Percentiles rank a stretch among this genome's conserved stretches.
These are phyloP conservation scores for Crotalus tigris DNA, from an alignment of 2,113 vertebrate species.

Conservation along the genomic window DNA sequence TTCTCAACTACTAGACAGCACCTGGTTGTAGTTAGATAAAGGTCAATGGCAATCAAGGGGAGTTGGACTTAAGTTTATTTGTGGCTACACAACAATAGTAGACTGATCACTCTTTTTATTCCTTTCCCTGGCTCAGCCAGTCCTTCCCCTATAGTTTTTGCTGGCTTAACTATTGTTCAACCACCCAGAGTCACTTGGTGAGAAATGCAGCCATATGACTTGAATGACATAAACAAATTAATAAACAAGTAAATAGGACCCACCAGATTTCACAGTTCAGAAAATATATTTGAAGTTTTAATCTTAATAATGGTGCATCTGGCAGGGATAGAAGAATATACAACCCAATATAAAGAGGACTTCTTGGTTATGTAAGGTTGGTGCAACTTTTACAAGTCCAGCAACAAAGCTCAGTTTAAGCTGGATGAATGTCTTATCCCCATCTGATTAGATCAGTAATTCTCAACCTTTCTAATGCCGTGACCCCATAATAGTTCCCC, in stretches of 20 bases:
- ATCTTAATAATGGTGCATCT: rapidly evolving
- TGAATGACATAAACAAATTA: background rate
- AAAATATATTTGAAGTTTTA: rapidly evolving
- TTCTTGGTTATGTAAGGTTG: background rate
- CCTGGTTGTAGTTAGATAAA: background rate
- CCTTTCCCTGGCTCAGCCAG: background rate
- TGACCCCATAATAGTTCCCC: no score
- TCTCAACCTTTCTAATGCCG: no score
- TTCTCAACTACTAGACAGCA: background rate
- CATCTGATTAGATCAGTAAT: background rate
- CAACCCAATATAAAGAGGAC: rapidly evolving
- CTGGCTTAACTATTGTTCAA: background rate
- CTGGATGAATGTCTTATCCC: background rate
- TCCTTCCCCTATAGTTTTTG: background rate
- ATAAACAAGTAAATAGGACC: background rate
- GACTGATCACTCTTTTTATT: background rate
- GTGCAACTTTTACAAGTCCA: background rate
- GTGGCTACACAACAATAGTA: background rate
- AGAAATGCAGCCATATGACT: background rate
- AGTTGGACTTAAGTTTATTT: background rate
- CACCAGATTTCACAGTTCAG: background rate
- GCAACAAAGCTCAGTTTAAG: background rate
- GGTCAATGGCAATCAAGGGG: background rate
- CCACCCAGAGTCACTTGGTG: background rate
- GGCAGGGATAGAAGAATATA: background rate